Conservation (phyloP, 2,113 vertebrate species). For the Theristicus caerulescens region DNA sequence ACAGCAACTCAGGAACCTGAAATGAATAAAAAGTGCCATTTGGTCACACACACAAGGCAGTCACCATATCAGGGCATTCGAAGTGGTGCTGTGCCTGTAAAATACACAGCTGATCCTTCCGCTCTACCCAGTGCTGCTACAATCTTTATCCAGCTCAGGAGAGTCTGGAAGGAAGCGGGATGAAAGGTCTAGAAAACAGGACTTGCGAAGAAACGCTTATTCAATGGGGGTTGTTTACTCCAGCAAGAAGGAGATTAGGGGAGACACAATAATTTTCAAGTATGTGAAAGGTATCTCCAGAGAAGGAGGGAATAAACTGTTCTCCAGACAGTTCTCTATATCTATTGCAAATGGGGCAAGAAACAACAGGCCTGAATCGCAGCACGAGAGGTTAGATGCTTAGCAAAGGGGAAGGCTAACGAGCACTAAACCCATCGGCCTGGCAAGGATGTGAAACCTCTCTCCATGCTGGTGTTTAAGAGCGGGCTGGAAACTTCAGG, state of each 20-base stretch:
- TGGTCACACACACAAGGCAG: neutral
- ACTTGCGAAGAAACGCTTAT: neutral
- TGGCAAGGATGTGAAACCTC: neutral
- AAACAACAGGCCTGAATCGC: neutral
- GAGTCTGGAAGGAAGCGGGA: neutral
- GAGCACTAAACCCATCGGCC: neutral
- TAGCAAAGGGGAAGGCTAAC: neutral
- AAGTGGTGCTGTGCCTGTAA: neutral
- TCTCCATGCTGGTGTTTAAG: neutral
- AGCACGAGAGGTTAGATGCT: neutral
- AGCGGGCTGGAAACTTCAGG: neutral
- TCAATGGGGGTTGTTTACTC: neutral
- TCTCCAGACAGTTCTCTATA: neutral
- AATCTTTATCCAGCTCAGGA: neutral
- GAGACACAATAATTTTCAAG: neutral
- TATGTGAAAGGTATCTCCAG: neutral
- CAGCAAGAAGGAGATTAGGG: neutral
- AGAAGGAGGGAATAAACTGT: neutral
- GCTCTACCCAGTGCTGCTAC: neutral
- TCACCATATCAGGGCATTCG: neutral
- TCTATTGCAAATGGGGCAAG: neutral
- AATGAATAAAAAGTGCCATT: conserved; percentile 12
- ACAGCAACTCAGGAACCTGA: neutral
- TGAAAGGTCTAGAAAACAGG: neutral
- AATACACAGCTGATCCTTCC: neutral